Base-by-base conservation (phyloP, 2,113 vertebrate species). In the Thymallus thymallus region DNA sequence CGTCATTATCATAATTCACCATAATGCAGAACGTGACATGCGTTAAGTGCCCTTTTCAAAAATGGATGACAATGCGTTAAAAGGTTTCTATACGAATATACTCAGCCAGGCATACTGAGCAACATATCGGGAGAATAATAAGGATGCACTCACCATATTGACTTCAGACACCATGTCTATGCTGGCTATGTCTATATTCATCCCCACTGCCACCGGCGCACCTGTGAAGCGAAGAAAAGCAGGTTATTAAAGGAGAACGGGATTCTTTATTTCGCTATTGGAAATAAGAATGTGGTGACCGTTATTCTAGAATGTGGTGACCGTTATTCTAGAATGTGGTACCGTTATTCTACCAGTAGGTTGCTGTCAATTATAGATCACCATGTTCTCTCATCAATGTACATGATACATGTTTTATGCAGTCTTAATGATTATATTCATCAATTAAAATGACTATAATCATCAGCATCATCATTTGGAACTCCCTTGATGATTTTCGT, bases 101-200 rank as follows among this genome's bases (percentile, higher is more conserved):
- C 10, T 30, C 1, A 64, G 80, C 75, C 77, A 66, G 64, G 76
- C 75, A 56, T 78, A 68, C 32, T 32, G 18, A 20, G 26, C 6
- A 75, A 66, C 71, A 77, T 76, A 62, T 13, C 41, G 6, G 16
- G 29, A 45, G 10, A 51, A 81, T 65, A 70, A 84, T 48, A 51
- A 77, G 60, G 51, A 85, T 84, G 60, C 80, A 96, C 96, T 94
- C 95, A 99, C 97, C 97, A 99, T 99, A 77, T 99, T 99, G 90
- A 99, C 97, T 95, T 99, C 97, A 26, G 97, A 99, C 66, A 99
- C 97, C 97, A 98, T 98, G 80, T 99, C 97, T 85, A 99, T 99
- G 85, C 97, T 99, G 90, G 97, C 95, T 63, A 98, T 98, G 90
- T 99, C 97, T 93, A 98, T 99, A 85, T 98, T 99, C 97, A 99